Conservation (phyloP, 2,888 invertebrate species). For the Zelleria hepariella region DNA sequence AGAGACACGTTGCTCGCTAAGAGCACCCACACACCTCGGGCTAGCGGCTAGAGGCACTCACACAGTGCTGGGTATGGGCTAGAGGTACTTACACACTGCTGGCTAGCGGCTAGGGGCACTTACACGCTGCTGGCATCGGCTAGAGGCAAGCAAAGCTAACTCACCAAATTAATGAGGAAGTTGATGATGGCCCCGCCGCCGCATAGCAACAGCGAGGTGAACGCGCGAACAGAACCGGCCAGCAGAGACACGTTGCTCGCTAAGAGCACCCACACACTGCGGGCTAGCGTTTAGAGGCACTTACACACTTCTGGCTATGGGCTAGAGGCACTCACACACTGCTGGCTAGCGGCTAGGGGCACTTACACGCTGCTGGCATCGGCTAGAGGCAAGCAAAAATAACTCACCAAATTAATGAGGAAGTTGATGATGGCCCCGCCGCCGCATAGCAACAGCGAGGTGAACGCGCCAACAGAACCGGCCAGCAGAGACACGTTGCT, state of each 20-base stretch:
- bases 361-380: too few species aligned
- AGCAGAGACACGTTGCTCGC: conserved; percentile 92
- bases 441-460: conserved; percentile 89
- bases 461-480: conserved; percentile 86
- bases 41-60: too few species aligned
- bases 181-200: conserved; percentile 93
- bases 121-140: too few species aligned
- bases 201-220: conserved; percentile 87
- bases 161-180: conserved; percentile 86
- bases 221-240: conserved; percentile 87
- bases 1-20: conserved; percentile 94
- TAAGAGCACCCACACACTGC: conserved; percentile 89
- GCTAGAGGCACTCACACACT: too few species aligned
- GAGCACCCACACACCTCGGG: too few species aligned
- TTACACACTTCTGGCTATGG: too few species aligned
- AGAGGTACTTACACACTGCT: conserved; percentile 86
- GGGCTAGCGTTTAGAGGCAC: too few species aligned
- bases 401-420: conserved; percentile 82
- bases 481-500: conserved; percentile 91
- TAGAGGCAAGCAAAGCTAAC: conserved; percentile 23
- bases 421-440: conserved; percentile 93
- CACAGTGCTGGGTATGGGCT: too few species aligned
- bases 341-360: too few species aligned
- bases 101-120: too few species aligned
- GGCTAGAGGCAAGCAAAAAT: not conserved